Conservation (phyloP, 2,797 vertebrate genomes). For the Buceros bicornis region DNA sequence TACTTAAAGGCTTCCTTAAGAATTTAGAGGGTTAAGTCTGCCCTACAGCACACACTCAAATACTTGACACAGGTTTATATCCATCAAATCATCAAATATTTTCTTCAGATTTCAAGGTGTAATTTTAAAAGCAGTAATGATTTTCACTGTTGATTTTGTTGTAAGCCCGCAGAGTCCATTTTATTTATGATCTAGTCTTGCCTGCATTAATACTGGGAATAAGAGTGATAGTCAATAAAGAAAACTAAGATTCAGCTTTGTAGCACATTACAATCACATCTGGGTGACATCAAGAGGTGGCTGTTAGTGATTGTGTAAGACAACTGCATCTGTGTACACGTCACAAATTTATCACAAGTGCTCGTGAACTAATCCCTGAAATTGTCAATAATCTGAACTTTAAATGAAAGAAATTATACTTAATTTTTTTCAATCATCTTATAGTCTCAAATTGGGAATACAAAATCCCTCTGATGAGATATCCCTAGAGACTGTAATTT, state of each 20-base stretch:
- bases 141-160: not conserved
- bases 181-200: not conserved
- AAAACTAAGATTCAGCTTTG: not conserved
- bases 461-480: not conserved
- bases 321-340: accelerated
- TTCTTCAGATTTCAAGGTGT: not conserved
- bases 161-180: not conserved
- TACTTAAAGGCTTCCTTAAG: not conserved
- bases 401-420: not conserved
- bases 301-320: not conserved
- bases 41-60: accelerated
- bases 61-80: not conserved
- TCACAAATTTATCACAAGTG: not conserved
- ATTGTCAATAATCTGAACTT: not conserved
- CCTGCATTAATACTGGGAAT: not conserved
- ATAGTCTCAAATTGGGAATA: not conserved
- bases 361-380: not conserved
- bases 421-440: accelerated
- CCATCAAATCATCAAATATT: not conserved
- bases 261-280: not conserved
- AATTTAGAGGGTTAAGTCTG: not conserved
- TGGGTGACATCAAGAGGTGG: not conserved
- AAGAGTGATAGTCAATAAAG: not conserved
- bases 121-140: not conserved
- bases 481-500: not conserved